Evolutionary conservation across 2,797 vertebrate genomes (phyloP).

Genomic region (Silurus aristotelis): DNA sequence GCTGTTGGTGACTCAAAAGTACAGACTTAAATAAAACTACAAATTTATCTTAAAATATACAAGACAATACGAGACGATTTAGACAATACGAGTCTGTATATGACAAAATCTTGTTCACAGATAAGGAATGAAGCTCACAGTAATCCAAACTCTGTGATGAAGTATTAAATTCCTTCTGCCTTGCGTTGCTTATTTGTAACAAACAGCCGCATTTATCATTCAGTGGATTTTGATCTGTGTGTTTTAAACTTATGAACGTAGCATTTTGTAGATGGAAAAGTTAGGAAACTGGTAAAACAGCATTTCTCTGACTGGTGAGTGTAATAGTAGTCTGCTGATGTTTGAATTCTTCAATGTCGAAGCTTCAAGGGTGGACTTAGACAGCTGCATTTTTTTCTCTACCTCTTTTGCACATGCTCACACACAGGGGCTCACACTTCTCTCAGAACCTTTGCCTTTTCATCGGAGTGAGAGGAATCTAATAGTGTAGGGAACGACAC

Average conservation of each 20-base stretch:
- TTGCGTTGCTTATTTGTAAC: neutral
- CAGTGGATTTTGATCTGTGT: neutral
- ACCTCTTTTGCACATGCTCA: conserved; percentile 22
- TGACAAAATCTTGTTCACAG: no score
- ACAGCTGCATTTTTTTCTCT: conserved; percentile 2
- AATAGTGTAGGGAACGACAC: neutral
- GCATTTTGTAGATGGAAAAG: neutral
- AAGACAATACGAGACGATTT: no score
- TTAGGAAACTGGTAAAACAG: neutral
- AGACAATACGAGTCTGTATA: no score
- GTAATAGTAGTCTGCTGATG: neutral
- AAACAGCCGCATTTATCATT: neutral
- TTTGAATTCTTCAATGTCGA: conserved; percentile 10
- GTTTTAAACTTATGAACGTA: neutral
- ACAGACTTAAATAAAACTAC: no score
- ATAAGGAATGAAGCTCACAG: no score
- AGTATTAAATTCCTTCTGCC: no score
- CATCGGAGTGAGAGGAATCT: neutral
- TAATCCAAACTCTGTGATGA: no score
- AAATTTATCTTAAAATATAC: no score
- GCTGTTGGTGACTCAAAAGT: no score
- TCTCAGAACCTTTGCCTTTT: neutral
- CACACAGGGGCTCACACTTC: neutral
- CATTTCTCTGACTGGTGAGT: neutral
- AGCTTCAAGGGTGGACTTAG: conserved; percentile 28